Conservation (phyloP, 2,797 vertebrate genomes). For the Channallabes apus region DNA sequence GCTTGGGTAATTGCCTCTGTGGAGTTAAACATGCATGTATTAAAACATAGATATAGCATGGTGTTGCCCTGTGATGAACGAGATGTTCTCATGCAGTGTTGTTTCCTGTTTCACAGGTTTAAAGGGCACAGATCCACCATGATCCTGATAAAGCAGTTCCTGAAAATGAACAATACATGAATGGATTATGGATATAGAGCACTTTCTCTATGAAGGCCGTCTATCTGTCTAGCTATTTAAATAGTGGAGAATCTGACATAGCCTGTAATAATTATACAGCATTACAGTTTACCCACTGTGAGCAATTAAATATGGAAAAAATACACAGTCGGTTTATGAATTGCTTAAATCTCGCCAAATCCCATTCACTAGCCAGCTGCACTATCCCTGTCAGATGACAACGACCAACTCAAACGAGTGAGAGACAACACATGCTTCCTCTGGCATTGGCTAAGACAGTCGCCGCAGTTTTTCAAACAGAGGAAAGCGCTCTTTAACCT, state of each 20-base stretch:
- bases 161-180: background rate
- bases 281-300: background rate
- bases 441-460: background rate
- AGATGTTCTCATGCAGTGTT: background rate
- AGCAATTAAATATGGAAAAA: constrained; percentile 1
- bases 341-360: constrained; percentile 1
- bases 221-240: no score
- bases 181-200: background rate
- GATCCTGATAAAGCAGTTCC: background rate
- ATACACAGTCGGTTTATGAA: background rate
- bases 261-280: background rate
- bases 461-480: background rate
- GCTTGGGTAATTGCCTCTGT: background rate
- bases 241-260: background rate
- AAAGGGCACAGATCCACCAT: background rate
- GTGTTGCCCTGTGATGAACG: background rate
- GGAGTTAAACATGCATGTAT: background rate
- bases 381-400: background rate
- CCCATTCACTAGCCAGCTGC: constrained; percentile 1
- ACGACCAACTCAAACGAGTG: background rate
- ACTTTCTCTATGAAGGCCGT: background rate
- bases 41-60: background rate
- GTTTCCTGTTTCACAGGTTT: background rate
- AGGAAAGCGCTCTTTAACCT: background rate
- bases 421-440: background rate